A percentile compares a stretch with the other conserved stretches of the same genome.
These are phyloP conservation scores for Aldabrachelys gigantea DNA, from an alignment of 2,113 vertebrate genomes.

Conservation along the genomic window DNA sequence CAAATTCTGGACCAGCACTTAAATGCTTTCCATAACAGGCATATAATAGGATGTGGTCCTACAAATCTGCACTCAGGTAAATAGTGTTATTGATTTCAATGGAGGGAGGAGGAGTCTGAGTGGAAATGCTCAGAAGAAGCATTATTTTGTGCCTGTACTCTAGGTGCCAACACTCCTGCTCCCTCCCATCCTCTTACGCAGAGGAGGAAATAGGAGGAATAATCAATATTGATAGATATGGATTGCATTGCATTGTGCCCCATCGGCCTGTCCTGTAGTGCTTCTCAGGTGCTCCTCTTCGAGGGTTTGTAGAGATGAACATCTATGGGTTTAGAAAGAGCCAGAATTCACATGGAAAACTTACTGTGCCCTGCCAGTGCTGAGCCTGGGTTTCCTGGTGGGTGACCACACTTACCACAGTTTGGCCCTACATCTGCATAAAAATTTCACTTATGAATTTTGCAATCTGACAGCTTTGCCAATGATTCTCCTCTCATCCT, in stretches of 20 bases:
- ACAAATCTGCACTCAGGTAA: neutral
- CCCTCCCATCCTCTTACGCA: neutral
- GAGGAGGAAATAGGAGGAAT: neutral
- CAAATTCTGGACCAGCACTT: neutral
- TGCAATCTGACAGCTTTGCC: neutral
- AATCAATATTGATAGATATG: neutral
- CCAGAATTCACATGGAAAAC: neutral
- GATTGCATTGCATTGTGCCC: neutral
- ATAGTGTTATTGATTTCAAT: neutral
- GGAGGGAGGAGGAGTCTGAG: neutral
- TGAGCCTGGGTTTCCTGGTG: neutral
- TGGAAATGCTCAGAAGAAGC: neutral
- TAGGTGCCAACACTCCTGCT: rapidly evolving
- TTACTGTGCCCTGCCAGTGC: neutral
- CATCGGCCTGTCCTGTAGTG: neutral
- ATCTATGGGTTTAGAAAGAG: neutral
- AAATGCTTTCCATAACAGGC: neutral
- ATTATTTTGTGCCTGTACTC: neutral
- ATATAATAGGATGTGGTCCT: neutral
- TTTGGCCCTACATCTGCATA: neutral
- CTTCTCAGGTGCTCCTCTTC: neutral
- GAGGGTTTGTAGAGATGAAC: rapidly evolving
- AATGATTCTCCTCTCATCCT: neutral
- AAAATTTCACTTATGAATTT: neutral
- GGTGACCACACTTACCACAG: neutral